Percentiles rank a stretch among this genome's conserved stretches.
These are phyloP conservation scores for Ariolimax columbianus DNA, from an alignment of 2,888 invertebrate genomes.

Conservation along the genomic window DNA sequence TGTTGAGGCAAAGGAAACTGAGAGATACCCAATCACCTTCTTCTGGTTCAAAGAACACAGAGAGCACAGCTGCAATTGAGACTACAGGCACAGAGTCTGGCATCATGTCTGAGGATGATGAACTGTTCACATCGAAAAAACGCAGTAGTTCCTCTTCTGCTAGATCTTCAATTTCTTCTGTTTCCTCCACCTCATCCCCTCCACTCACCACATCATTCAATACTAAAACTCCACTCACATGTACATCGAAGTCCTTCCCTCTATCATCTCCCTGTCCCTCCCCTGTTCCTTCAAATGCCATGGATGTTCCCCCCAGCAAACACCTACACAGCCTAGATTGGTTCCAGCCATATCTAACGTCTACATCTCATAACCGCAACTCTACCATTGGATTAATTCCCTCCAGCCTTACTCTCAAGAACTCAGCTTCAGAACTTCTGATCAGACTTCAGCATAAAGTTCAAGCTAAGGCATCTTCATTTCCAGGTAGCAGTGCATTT, in stretches of 20 bases:
- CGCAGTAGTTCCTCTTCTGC: not conserved
- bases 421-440: slow-evolving; percentile 77
- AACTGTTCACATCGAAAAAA: slow-evolving; percentile 17
- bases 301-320: slow-evolving; percentile 47
- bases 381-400: slow-evolving; percentile 61
- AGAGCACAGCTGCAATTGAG: slow-evolving; percentile 14
- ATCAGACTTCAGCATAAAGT: slow-evolving; percentile 77
- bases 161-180: slow-evolving; percentile 10
- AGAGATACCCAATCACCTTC: slow-evolving; percentile 63
- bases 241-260: slow-evolving; percentile 27
- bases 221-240: slow-evolving; percentile 19
- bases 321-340: slow-evolving; percentile 53
- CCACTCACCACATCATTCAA: not conserved
- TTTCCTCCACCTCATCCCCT: slow-evolving; percentile 17
- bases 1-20: slow-evolving; percentile 86
- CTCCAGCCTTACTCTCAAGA: slow-evolving; percentile 71
- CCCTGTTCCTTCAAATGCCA: slow-evolving; percentile 17
- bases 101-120: slow-evolving; percentile 30
- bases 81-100: slow-evolving; percentile 35
- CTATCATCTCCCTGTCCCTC: slow-evolving; percentile 32
- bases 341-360: slow-evolving; percentile 65
- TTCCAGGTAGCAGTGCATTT: slow-evolving; percentile 53
- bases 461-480: slow-evolving; percentile 69
- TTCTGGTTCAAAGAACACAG: slow-evolving; percentile 13
- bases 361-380: slow-evolving; percentile 58